phyloP scores from a whole-genome alignment of 2,797 vertebrate species.

The Corythornis leucogaster region DNA sequence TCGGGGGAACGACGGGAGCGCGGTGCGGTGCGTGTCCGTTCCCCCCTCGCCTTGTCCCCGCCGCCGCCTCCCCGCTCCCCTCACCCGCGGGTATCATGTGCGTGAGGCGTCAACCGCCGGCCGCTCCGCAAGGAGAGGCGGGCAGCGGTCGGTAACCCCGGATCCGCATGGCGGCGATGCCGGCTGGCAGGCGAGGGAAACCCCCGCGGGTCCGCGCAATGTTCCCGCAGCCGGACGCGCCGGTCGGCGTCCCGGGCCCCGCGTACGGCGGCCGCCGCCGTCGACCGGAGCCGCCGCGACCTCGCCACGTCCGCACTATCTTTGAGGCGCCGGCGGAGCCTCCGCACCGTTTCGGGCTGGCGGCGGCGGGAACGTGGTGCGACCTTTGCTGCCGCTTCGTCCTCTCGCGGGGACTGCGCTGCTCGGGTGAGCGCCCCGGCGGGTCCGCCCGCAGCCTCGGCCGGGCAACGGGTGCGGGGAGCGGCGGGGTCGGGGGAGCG shows the following conservation, averaged over 20 bases:
- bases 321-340: slow-evolving; percentile 13
- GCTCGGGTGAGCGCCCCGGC: slow-evolving; percentile 34
- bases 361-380: slow-evolving; percentile 48
- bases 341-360: slow-evolving; percentile 43
- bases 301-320: slow-evolving; percentile 46
- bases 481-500: background rate
- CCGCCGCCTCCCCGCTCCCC: background rate
- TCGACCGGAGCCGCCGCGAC: background rate
- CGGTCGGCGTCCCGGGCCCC: background rate
- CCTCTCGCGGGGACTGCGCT: slow-evolving; percentile 40
- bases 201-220: background rate
- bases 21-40: background rate
- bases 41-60: no score
- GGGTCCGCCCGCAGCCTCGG: background rate
- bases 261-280: background rate
- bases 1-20: background rate
- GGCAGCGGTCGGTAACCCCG: background rate
- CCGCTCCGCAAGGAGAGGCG: background rate
- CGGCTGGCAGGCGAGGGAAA: background rate
- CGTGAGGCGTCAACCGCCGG: background rate
- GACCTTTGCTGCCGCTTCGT: slow-evolving; percentile 64
- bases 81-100: background rate
- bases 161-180: background rate
- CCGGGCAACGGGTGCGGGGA: background rate
- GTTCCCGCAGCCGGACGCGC: background rate